phyloP scores from a whole-genome alignment of 2,888 invertebrate species.

The Eupithecia abbreviata region DNA sequence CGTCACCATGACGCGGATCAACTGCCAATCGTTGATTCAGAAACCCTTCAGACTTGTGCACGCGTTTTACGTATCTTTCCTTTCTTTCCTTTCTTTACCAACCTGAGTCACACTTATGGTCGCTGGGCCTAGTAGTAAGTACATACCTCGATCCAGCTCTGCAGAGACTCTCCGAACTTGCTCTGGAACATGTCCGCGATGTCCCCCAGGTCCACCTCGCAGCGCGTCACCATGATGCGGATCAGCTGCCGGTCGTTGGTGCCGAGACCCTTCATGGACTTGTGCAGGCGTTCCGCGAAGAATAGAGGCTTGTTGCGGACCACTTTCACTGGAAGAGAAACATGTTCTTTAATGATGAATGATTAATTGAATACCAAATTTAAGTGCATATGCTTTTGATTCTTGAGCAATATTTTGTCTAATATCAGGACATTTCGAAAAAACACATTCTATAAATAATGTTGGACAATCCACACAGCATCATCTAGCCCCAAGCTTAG shows the following conservation, averaged over 20 bases:
- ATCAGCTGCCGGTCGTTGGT: slow-evolving; percentile 94
- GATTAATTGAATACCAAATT: no score
- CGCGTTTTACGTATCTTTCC: neutral
- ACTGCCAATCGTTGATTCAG: slow-evolving; percentile 59
- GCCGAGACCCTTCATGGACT: slow-evolving; percentile 95
- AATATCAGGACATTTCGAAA: no score
- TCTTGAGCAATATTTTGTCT: no score
- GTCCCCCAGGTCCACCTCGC: slow-evolving; percentile 93
- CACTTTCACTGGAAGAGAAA: slow-evolving; percentile 85
- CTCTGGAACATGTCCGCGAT: slow-evolving; percentile 91
- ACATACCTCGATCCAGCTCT: slow-evolving; percentile 89
- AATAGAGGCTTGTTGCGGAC: slow-evolving; percentile 91
- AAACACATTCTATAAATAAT: no score
- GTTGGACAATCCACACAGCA: no score
- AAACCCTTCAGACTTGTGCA: no score
- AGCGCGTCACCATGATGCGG: slow-evolving; percentile 91
- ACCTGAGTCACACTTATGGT: neutral
- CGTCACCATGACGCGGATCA: slow-evolving; percentile 48
- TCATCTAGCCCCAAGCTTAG: no score
- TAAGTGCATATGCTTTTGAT: no score
- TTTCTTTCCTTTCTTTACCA: neutral
- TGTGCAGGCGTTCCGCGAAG: slow-evolving; percentile 93
- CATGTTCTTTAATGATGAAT: no score
- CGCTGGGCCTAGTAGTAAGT: neutral
- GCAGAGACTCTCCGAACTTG: slow-evolving; percentile 89